Conservation (phyloP, 2,888 invertebrate species). For the Scotopteryx bipunctaria region DNA sequence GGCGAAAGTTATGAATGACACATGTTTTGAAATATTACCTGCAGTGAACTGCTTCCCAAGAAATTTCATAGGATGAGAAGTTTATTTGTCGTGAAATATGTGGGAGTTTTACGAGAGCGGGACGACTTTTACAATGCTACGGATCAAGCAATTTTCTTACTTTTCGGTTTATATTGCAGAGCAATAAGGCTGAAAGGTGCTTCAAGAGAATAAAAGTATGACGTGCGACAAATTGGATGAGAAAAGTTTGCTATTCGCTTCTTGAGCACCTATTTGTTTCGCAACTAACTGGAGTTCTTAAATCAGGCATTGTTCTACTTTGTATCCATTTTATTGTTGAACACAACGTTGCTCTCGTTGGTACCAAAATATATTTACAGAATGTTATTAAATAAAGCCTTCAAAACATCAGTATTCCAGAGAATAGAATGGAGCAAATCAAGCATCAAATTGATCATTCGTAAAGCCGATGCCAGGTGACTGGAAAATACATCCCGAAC, state of each 20-base stretch:
- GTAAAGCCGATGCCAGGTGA: slow-evolving; percentile 29
- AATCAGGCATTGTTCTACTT: slow-evolving; percentile 36
- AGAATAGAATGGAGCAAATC: slow-evolving; percentile 35
- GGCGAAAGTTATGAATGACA: slow-evolving; percentile 83
- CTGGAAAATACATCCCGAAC: slow-evolving; percentile 34
- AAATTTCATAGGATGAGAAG: slow-evolving; percentile 80
- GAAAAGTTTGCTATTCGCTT: slow-evolving; percentile 66
- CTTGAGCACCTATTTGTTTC: slow-evolving; percentile 53
- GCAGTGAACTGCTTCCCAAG: slow-evolving; percentile 75
- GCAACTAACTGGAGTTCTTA: slow-evolving; percentile 47
- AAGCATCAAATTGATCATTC: slow-evolving; percentile 36
- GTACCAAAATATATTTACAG: background rate
- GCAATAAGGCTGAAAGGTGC: slow-evolving; percentile 71
- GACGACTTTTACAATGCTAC: slow-evolving; percentile 75
- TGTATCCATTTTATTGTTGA: slow-evolving; percentile 15
- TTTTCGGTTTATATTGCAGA: slow-evolving; percentile 62
- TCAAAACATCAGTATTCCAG: slow-evolving; percentile 20
- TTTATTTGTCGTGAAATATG: slow-evolving; percentile 83
- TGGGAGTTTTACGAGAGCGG: slow-evolving; percentile 78
- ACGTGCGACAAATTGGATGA: slow-evolving; percentile 78
- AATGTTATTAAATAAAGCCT: slow-evolving; percentile 11
- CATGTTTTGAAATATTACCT: slow-evolving; percentile 84
- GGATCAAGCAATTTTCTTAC: slow-evolving; percentile 75
- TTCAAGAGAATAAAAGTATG: slow-evolving; percentile 69
- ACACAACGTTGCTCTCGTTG: background rate